Base-by-base conservation (phyloP, 2,797 vertebrate species). In the Aldrovandia affinis region DNA sequence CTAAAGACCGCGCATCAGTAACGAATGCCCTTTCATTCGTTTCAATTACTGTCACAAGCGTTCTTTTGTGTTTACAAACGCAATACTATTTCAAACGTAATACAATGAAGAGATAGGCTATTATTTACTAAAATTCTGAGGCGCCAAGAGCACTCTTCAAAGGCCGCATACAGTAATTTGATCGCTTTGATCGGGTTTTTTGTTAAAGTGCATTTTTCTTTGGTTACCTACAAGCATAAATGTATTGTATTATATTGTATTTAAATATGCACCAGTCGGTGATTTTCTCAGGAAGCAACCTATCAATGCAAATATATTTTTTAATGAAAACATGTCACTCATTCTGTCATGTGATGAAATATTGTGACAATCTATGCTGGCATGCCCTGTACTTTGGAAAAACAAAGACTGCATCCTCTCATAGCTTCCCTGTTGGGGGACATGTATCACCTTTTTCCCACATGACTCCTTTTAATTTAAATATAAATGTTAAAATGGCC, bases 61-160 rank as follows among this genome's bases (percentile, higher is more conserved):
- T 4, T 52, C 12, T 52, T 52, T 52, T 52, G 50, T 52, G 50
- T 12, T 52, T 52, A 4, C 12, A 52, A 52, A 15, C 15, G 20
- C 18, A 55, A 18, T 55, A 55, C 6, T 52, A 52, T 52, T 18
- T 55, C 54, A 55, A n/a, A n/a, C n/a, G 54, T 55, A 18, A 55
- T 55, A 3, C 57, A 57, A 47, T 30, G 52, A 87, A 65, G 7
- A 15, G 30, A 84, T 33, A 44, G 82, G 28, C 83, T 44, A 33
- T 59, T 80, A 57, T 30, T 80, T 80, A n/a, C n/a, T 80, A 3
- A 36, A 68, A 7, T 20, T 15, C 20, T 14, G 12, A 55, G 54
- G 4, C 3, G 54, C 54, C 14, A 12, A 52, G 50, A 52, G 50
- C 6, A 6, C 18, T 15, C 22, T 22, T 20, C 22, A 59, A 15